phyloP scores from a whole-genome alignment of 2,797 vertebrate species.

The Neosalanx taihuensis region DNA sequence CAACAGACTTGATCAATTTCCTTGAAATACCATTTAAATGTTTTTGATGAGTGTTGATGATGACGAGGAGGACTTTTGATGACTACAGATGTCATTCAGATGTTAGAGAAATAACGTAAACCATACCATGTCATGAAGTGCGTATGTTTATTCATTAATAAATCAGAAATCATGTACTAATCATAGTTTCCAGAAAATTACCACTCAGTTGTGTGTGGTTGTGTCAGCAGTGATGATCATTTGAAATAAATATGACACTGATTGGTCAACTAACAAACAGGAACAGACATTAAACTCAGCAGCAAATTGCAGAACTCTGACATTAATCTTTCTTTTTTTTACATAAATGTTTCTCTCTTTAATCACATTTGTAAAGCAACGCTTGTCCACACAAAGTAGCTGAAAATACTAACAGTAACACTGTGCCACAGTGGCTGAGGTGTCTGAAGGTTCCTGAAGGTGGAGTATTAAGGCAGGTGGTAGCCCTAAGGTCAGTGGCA shows the following conservation, averaged over 20 bases:
- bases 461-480: constrained; percentile 44
- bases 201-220: not conserved
- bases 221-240: not conserved
- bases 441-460: constrained; percentile 16
- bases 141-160: not conserved
- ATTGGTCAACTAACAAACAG: no score
- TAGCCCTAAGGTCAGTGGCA: constrained; percentile 9
- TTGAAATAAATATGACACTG: no score
- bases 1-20: constrained; percentile 7
- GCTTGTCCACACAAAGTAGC: not conserved
- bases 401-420: constrained; percentile 4
- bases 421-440: constrained; percentile 31
- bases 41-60: not conserved
- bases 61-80: no score
- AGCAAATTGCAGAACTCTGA: no score
- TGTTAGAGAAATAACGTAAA: not conserved
- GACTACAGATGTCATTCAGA: not conserved
- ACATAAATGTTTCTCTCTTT: not conserved
- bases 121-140: not conserved
- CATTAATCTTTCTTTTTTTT: no score
- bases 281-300: no score
- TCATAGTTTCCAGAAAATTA: constrained; percentile 3
- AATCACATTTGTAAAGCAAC: not conserved
- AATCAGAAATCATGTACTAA: constrained; percentile 9
- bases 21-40: constrained; percentile 30